Base-by-base conservation (phyloP, 2,888 invertebrate species). In the Bellardia bayeri region DNA sequence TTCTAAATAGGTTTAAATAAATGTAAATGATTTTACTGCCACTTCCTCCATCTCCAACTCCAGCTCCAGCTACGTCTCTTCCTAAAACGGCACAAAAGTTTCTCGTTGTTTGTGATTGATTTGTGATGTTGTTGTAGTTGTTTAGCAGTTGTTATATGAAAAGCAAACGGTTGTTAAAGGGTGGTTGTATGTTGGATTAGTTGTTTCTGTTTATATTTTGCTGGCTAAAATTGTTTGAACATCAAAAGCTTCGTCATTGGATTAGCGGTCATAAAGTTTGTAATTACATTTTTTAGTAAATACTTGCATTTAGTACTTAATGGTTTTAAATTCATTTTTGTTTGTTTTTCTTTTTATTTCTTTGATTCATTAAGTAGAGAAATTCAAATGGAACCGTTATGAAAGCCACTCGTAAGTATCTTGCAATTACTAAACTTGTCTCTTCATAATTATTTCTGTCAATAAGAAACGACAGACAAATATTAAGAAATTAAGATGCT, bases 261-360 rank as follows among this genome's bases (percentile, higher is more conserved):
- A 66, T 79, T 78, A 84, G 72, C 66, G 72, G 71, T 72, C 64
- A 72, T 72, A 64, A 58, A 84, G 45, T 78, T 84, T 84, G 37
- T 68, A 78, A 78, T 84, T 84, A 69, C 63, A 83, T 56, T 82
- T 82, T 75, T 33, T 76, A 13, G 56, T 37, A 71, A 83, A 78
- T 63, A 61, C 42, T 71, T 82, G 49, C 71, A 71, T 14, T 72
- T 56, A 56, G 56, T 23, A 40, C 56, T 56, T 54, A 71, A 40
- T 56, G 71, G 16, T 58, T 76, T 83, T 64, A 71, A 64, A 68
- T 56, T 56, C 8, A 14, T 51, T 42, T n/a, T 45, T 13, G 45
- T 45, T 45, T 9, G 6, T 6, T 14, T 51, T n/a, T 14, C 1
- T 30, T 58, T 42, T 56, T 0, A 4, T n/a, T 9, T 6, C 14